Conservation (phyloP, 2,797 vertebrate genomes). For the Sebastes glaucus region DNA sequence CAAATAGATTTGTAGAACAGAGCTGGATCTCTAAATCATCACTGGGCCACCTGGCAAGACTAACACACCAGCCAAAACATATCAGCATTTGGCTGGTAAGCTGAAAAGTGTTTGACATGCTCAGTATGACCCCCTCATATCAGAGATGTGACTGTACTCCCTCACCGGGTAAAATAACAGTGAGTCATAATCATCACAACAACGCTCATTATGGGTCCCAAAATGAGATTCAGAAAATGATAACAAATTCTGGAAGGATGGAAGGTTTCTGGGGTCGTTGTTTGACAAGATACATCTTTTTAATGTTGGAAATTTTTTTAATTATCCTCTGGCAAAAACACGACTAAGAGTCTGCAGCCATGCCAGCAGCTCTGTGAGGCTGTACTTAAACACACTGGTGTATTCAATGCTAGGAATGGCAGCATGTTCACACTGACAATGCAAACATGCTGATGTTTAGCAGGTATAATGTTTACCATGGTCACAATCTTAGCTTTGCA, state of each 20-base stretch:
- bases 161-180: neutral
- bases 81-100: neutral
- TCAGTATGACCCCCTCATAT: neutral
- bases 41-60: neutral
- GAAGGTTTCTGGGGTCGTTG: neutral
- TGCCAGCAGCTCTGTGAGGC: too few relatives aligned
- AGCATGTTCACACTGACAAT: neutral
- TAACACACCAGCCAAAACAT: neutral
- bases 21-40: conserved; percentile 7
- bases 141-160: neutral
- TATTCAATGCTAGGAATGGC: neutral
- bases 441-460: neutral
- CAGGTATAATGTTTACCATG: neutral
- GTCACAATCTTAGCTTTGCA: neutral
- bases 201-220: neutral
- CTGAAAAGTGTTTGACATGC: neutral
- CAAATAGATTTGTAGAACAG: conserved; percentile 2
- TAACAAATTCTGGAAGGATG: neutral
- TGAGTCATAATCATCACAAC: neutral
- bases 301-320: neutral
- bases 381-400: neutral
- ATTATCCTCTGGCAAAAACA: neutral
- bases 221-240: neutral
- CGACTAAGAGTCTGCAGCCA: neutral
- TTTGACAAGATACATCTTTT: neutral